Conservation (phyloP, 2,888 invertebrate genomes). For the Pollenia griseotomentosa region DNA sequence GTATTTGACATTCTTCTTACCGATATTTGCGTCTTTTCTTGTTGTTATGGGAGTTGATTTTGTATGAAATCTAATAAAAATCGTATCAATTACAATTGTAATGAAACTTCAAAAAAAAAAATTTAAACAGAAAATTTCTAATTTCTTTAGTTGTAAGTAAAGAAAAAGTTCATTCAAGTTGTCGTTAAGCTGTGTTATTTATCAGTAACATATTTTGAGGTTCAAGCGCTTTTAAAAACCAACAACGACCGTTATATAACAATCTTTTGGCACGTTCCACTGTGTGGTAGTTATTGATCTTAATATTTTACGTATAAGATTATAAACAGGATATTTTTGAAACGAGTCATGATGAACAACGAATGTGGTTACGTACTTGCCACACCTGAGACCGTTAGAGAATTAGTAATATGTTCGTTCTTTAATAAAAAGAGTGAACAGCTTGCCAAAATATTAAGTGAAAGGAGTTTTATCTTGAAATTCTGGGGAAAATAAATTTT, state of each 20-base stretch:
- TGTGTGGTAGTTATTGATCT: not conserved
- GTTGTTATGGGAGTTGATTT: conserved; percentile 66
- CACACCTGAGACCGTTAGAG: too few relatives aligned
- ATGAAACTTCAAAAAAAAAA: not conserved
- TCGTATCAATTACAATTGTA: conserved; percentile 37
- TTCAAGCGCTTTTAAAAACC: conserved; percentile 5
- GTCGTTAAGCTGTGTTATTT: too few relatives aligned
- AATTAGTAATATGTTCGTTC: too few relatives aligned
- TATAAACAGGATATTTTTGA: not conserved
- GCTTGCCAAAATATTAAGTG: too few relatives aligned
- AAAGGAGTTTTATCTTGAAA: too few relatives aligned
- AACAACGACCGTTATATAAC: not conserved
- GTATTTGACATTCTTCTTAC: not conserved
- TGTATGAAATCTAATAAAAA: conserved; percentile 45
- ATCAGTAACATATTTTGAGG: not conserved
- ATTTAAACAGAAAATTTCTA: not conserved
- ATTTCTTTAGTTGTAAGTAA: not conserved
- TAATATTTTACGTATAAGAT: not conserved
- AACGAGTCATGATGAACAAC: not conserved
- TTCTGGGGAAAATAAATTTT: too few relatives aligned
- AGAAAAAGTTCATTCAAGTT: not conserved
- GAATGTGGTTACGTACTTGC: too few relatives aligned
- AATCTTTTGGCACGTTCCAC: conserved; percentile 45
- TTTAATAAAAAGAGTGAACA: too few relatives aligned
- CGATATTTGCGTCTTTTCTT: not conserved